phyloP scores from a whole-genome alignment of 2,797 vertebrate species.

The Anguilla obscura region DNA sequence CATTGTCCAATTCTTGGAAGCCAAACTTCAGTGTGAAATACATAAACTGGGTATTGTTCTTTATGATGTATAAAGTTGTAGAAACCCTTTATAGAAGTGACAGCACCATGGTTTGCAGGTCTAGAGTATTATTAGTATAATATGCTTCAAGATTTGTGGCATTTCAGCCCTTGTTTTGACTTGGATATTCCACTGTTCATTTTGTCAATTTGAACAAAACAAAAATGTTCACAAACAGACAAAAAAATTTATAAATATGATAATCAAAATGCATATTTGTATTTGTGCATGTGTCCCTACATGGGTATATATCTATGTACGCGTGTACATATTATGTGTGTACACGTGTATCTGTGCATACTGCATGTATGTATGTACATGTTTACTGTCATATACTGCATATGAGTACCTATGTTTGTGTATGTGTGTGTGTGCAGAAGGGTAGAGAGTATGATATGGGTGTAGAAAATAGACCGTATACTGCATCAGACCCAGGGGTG shows the following conservation, averaged over 20 bases:
- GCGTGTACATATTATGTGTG: neutral
- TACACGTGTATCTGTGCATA: too few species aligned
- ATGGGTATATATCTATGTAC: neutral
- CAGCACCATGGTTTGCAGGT: too few species aligned
- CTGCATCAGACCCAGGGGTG: slow-evolving; percentile 44
- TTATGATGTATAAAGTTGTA: neutral
- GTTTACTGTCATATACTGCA: too few species aligned
- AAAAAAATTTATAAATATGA: too few species aligned
- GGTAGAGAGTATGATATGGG: neutral
- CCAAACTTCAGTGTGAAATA: neutral
- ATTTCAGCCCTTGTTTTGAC: too few species aligned
- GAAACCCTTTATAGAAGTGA: neutral
- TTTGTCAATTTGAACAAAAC: too few species aligned
- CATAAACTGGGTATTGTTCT: neutral
- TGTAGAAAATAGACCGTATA: neutral
- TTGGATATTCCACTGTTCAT: too few species aligned
- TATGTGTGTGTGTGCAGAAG: neutral
- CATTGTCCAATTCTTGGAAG: neutral
- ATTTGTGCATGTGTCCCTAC: neutral
- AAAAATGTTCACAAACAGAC: too few species aligned
- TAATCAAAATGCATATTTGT: neutral
- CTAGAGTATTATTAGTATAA: too few species aligned
- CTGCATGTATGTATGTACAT: too few species aligned
- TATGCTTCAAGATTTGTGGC: too few species aligned
- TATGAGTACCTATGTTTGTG: too few species aligned